Evolutionary conservation across 2,113 vertebrate species (phyloP).

Genomic region (Paralichthys olivaceus): DNA sequence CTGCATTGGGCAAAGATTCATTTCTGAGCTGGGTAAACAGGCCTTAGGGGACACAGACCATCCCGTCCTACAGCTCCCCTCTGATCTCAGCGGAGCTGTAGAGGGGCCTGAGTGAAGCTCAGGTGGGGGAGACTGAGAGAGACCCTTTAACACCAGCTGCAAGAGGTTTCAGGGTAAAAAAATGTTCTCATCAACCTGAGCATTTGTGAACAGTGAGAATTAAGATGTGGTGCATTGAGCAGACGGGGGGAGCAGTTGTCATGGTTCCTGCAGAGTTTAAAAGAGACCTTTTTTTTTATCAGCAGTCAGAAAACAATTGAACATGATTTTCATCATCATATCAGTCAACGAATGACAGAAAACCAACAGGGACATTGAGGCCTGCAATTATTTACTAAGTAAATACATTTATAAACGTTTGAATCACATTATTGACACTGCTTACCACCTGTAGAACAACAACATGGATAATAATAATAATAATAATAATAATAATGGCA

Average conservation of each 20-base stretch:
- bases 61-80: conserved; percentile 53
- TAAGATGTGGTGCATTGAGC: neutral
- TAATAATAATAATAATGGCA: no score
- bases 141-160: conserved; percentile 31
- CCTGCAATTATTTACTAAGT: no score
- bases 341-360: no score
- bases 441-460: no score
- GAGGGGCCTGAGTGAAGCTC: conserved; percentile 32
- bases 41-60: conserved; percentile 68
- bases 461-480: no score
- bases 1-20: conserved; percentile 71
- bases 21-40: conserved; percentile 76
- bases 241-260: neutral
- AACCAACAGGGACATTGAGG: no score
- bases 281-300: neutral
- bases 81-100: conserved; percentile 53
- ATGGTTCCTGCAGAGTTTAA: neutral
- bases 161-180: conserved; percentile 35
- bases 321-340: no score
- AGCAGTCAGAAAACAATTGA: no score
- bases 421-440: no score
- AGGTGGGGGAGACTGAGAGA: conserved; percentile 16
- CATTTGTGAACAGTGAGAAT: conserved; percentile 9
- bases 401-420: no score
- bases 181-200: conserved; percentile 19